A percentile compares a stretch with the other conserved stretches of the same genome.
phyloP scores from a whole-genome alignment of 2,888 invertebrate genomes.

The Crepidodera aurea region DNA sequence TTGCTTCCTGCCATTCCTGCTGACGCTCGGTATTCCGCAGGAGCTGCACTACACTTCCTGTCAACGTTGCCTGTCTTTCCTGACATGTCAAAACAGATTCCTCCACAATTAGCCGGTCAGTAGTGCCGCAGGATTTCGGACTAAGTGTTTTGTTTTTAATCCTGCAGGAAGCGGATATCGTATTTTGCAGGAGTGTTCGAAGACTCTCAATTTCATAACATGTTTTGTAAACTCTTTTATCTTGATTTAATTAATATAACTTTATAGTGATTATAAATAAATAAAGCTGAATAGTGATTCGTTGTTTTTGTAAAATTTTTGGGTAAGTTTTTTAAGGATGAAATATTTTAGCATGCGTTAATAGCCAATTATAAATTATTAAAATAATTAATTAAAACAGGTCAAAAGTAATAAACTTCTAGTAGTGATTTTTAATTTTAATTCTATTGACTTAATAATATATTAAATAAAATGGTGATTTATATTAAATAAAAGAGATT shows the following conservation, averaged over 20 bases:
- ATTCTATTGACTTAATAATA: too few species aligned
- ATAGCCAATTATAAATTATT: too few species aligned
- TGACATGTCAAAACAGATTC: constrained; percentile 49
- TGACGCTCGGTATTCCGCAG: constrained; percentile 60
- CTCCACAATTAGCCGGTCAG: constrained; percentile 47
- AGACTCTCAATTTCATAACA: constrained; percentile 15
- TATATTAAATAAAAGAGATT: too few species aligned
- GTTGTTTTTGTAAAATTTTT: constrained; percentile 7
- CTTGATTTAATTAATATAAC: constrained; percentile 12
- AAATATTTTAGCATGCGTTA: neutral
- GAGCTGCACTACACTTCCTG: constrained; percentile 60
- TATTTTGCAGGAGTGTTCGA: constrained; percentile 11
- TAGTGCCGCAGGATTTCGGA: constrained; percentile 36
- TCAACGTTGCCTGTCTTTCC: constrained; percentile 56
- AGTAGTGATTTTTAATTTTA: too few species aligned
- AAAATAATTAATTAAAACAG: too few species aligned
- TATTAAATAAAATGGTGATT: too few species aligned
- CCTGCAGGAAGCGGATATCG: constrained; percentile 24
- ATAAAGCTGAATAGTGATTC: neutral
- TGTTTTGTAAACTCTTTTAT: constrained; percentile 10
- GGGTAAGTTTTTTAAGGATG: constrained; percentile 22
- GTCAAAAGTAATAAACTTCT: too few species aligned
- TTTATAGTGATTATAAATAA: constrained; percentile 8
- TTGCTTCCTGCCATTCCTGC: constrained; percentile 63
- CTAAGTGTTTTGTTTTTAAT: constrained; percentile 26